Evolutionary conservation across 30 jellyfish, hydroid and myxozoan species (phyloP), one percentile per base, ranked within the genome.

Genomic region (Cassiopea andromeda): DNA sequence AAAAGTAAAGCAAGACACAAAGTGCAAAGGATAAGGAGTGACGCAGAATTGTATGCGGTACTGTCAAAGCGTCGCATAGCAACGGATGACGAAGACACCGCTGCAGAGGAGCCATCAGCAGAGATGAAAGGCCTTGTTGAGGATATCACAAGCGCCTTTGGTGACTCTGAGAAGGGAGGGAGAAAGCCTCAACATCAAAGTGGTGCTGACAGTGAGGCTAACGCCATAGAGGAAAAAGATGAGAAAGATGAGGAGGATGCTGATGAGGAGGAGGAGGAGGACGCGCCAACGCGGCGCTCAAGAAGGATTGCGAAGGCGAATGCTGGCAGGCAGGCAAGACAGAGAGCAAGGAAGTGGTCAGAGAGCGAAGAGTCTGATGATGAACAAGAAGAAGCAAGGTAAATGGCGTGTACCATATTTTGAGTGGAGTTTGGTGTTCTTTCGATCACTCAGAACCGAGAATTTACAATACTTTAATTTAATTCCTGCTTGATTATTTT

Each of bases 21-120:
- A 71, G 99, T 95, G 47, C 94, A 88, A 48, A 97, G 99, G 48
- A 90, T 90, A 72, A 91, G 86, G 59, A 95, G 99, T 76, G 97
- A 90, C 83, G 99, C 99, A 46, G 97, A 91, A 76, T 80, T 95
- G 77, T 81, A 95, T 78, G 99, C 96, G 9, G 92, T 91, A 66
- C 46, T 95, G 81, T 85, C 97, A 44, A 91, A 87, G 79, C 99
- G 99, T 69, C 97, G 99, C 60, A 77, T 80, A 81, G 91, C 92
- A 50, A 84, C 97, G 13, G 97, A 91, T 48, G 97, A 78, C n/a
- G 94, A 91, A 27, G 92, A 90, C 15, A 79, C 91, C 44, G 92
- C 88, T 9, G 44, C 83, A 60, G 92, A 84, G 64, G 92, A 90
- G 58, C 86, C 91, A 48, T 82, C 93, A 1, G 78, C 81, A 47